Conservation (phyloP, 2,113 vertebrate genomes). For the Euleptes europaea region DNA sequence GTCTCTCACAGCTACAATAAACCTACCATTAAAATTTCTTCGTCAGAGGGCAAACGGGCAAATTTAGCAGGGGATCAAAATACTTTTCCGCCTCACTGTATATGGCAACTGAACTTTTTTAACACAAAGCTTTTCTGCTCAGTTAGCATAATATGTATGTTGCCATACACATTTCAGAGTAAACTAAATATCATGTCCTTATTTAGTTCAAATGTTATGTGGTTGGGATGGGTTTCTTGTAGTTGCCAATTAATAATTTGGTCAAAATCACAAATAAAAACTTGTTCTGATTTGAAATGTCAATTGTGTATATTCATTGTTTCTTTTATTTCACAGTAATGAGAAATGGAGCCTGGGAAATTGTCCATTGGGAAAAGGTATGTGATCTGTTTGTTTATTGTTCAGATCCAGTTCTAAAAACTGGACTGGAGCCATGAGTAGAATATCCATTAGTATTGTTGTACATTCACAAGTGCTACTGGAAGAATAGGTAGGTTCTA, state of each 20-base stretch:
- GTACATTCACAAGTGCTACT: background rate
- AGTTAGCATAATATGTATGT: background rate
- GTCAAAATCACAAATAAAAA: background rate
- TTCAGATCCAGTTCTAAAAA: slow-evolving; percentile 2
- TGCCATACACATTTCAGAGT: background rate
- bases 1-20: too few species aligned
- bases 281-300: background rate
- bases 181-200: background rate
- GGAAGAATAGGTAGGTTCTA: background rate
- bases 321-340: slow-evolving; percentile 78
- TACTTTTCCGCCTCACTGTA: too few species aligned
- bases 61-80: too few species aligned
- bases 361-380: slow-evolving; percentile 99
- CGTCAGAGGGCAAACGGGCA: too few species aligned
- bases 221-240: background rate
- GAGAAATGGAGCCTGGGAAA: slow-evolving; percentile 97
- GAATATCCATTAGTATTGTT: background rate
- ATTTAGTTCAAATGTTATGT: background rate
- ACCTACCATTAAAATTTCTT: too few species aligned
- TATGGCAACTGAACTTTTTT: background rate
- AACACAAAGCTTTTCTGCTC: background rate
- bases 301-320: background rate
- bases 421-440: background rate
- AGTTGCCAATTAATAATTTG: background rate
- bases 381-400: slow-evolving; percentile 45